These are phyloP conservation scores for Polypterus bichir DNA, from an alignment of 2,113 vertebrate genomes.

Conservation along the genomic window DNA sequence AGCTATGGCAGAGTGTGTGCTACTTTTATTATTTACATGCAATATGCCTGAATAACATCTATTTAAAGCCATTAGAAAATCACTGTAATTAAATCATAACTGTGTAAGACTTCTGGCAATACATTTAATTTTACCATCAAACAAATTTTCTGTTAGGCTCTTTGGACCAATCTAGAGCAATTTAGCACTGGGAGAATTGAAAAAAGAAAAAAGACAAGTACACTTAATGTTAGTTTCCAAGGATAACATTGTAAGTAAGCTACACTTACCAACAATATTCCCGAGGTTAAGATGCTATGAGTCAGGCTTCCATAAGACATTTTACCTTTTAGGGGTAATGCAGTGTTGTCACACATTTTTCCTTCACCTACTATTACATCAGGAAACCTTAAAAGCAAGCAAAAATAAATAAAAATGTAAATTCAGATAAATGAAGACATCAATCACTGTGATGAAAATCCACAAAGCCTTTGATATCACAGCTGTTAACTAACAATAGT, in stretches of 20 bases:
- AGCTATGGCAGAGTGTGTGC: too few species aligned
- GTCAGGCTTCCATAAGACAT: background rate
- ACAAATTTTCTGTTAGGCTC: background rate
- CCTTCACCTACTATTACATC: background rate
- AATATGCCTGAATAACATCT: slow-evolving; percentile 29
- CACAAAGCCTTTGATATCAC: background rate
- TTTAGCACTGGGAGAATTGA: background rate
- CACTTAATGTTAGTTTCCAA: background rate
- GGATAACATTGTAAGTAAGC: slow-evolving; percentile 1
- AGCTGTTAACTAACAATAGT: slow-evolving; percentile 36
- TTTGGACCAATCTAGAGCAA: background rate
- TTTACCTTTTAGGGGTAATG: background rate
- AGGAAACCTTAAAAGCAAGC: slow-evolving; percentile 4
- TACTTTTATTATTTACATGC: too few species aligned
- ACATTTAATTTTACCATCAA: slow-evolving; percentile 2
- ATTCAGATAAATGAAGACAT: background rate
- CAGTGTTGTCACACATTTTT: background rate
- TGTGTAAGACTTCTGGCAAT: too few species aligned
- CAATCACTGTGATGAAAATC: background rate
- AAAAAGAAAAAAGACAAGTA: slow-evolving; percentile 8
- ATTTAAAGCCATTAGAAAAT: slow-evolving; percentile 31
- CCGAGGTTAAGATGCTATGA: background rate
- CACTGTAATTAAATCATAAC: slow-evolving; percentile 3
- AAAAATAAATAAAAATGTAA: slow-evolving; percentile 1
- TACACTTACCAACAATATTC: background rate